These are phyloP conservation scores for Drepanosiphum platanoidis DNA, from an alignment of 2,888 invertebrate genomes.

Conservation along the genomic window DNA sequence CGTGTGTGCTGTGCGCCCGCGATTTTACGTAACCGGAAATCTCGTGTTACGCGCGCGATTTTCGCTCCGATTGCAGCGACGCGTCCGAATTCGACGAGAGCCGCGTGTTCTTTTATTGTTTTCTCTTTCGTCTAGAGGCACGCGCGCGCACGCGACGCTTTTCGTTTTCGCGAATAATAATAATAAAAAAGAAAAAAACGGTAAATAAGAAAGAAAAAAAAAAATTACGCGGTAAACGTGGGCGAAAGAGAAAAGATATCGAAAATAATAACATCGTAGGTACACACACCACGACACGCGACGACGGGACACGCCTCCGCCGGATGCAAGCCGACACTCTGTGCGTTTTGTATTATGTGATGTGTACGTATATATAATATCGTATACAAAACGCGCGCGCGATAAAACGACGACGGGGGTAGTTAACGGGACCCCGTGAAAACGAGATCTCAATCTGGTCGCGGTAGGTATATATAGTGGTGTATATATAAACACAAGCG, in stretches of 20 bases:
- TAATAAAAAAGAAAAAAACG: neutral
- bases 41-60: constrained; percentile 42
- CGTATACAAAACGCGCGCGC: neutral
- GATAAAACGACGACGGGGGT: neutral
- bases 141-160: neutral
- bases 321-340: constrained; percentile 36
- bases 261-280: too few species aligned
- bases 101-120: neutral
- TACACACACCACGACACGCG: too few species aligned
- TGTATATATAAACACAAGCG: neutral
- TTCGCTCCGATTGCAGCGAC: constrained; percentile 1
- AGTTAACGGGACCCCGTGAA: constrained; percentile 39
- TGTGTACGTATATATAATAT: too few species aligned
- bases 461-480: neutral
- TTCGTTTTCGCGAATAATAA: constrained; percentile 6
- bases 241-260: too few species aligned
- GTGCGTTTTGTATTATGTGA: too few species aligned
- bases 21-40: too few species aligned
- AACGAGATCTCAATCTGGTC: constrained; percentile 53
- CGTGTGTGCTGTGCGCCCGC: too few species aligned
- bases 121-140: constrained; percentile 10
- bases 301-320: constrained; percentile 10
- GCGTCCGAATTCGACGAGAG: neutral
- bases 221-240: too few species aligned
- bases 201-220: neutral